Evolutionary conservation across 2,113 vertebrate species (phyloP).

Genomic region (Tragelaphus buxtoni): DNA sequence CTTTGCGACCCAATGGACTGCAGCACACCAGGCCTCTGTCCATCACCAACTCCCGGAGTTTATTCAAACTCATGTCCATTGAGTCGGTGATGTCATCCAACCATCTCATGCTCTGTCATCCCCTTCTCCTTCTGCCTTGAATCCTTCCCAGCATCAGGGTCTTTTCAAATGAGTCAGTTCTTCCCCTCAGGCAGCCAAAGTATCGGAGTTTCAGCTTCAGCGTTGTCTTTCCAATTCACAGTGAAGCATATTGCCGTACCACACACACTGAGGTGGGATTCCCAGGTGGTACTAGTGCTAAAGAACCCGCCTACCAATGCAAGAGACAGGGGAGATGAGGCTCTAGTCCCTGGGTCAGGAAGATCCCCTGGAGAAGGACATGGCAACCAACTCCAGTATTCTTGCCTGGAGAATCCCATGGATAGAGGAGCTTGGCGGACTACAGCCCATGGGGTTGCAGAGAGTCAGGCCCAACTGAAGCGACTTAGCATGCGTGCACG

Average conservation of each 20-base stretch:
- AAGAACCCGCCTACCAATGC: background rate
- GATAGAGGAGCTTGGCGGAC: background rate
- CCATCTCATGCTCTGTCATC: background rate
- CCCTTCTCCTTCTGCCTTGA: background rate
- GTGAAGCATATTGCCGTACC: background rate
- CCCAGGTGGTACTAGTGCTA: background rate
- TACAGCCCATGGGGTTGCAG: background rate
- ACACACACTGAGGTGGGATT: background rate
- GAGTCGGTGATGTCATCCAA: background rate
- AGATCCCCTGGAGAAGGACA: background rate
- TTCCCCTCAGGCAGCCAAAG: background rate
- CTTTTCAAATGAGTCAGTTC: background rate
- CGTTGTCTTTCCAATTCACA: background rate
- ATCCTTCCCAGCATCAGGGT: background rate
- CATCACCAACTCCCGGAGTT: fast-evolving
- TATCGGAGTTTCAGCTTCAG: background rate
- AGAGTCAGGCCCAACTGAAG: background rate
- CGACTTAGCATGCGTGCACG: background rate
- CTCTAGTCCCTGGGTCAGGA: background rate
- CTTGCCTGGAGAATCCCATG: background rate
- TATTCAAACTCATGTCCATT: background rate
- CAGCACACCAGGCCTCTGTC: background rate
- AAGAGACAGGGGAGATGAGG: background rate
- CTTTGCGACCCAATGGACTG: fast-evolving
- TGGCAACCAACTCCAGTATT: background rate